phyloP scores from a whole-genome alignment of 2,797 vertebrate genomes.

The Rhabdophis nuchalis region DNA sequence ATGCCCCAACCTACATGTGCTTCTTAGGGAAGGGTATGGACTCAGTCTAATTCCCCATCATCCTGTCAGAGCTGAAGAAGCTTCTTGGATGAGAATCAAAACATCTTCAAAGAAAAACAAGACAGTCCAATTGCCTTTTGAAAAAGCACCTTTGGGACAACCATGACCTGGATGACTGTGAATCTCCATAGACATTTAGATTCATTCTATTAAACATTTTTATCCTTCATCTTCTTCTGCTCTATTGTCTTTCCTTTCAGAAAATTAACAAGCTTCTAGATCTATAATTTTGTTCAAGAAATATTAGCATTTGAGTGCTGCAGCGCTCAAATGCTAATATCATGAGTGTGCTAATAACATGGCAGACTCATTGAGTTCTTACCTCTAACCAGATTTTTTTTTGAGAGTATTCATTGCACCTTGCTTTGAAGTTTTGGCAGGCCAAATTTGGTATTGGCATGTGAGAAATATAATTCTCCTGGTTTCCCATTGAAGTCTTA shows the following conservation, averaged over 20 bases:
- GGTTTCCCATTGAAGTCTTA: background rate
- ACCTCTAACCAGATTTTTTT: background rate
- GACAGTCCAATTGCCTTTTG: too few relatives aligned
- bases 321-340: too few relatives aligned
- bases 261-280: background rate
- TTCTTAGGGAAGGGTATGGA: background rate
- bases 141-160: too few relatives aligned
- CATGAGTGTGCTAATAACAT: too few relatives aligned
- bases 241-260: too few relatives aligned
- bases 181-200: too few relatives aligned
- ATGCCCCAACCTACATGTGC: background rate
- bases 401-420: background rate
- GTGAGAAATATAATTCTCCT: background rate
- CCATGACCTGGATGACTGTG: too few relatives aligned
- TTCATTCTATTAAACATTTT: background rate
- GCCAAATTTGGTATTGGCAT: background rate
- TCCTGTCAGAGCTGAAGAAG: too few relatives aligned
- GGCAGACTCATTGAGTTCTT: background rate
- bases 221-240: background rate
- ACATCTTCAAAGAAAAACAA: too few relatives aligned
- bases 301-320: background rate
- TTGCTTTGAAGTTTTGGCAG: background rate
- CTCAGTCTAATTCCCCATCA: too few relatives aligned
- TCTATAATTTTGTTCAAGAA: background rate
- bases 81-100: too few relatives aligned